A percentile compares a stretch with the other conserved stretches of the same genome.
phyloP scores from a whole-genome alignment of 2,113 vertebrate species.

The Lycocorax pyrrhopterus region DNA sequence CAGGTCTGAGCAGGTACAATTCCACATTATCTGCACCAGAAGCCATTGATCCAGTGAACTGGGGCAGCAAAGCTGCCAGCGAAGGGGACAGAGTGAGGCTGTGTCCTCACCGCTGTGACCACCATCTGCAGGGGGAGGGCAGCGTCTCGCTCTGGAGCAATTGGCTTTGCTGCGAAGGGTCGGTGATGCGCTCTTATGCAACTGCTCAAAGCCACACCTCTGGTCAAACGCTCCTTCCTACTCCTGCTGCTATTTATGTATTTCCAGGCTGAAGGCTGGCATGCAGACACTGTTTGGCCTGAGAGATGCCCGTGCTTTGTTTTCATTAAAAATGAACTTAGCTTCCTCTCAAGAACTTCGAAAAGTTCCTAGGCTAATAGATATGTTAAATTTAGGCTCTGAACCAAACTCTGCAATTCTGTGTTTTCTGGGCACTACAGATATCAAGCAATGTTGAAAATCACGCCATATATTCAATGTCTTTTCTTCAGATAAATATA shows the following conservation, averaged over 20 bases:
- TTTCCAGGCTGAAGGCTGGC: neutral
- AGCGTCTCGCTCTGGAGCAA: neutral
- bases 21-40: neutral
- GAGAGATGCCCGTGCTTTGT: neutral
- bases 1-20: neutral
- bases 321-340: neutral
- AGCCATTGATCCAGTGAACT: neutral
- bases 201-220: neutral
- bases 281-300: neutral
- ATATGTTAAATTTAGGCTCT: neutral
- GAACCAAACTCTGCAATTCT: neutral
- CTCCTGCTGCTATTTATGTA: neutral
- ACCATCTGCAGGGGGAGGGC: neutral
- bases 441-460: neutral
- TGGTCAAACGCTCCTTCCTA: neutral
- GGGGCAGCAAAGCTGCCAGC: neutral
- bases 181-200: neutral
- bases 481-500: neutral
- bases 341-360: neutral
- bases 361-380: neutral
- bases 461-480: neutral
- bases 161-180: neutral
- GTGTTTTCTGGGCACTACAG: neutral
- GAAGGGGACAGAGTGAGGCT: neutral
- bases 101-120: rapidly evolving